These are phyloP conservation scores for Odontamblyopus rebecca DNA, from an alignment of 2,797 vertebrate genomes.

Conservation along the genomic window DNA sequence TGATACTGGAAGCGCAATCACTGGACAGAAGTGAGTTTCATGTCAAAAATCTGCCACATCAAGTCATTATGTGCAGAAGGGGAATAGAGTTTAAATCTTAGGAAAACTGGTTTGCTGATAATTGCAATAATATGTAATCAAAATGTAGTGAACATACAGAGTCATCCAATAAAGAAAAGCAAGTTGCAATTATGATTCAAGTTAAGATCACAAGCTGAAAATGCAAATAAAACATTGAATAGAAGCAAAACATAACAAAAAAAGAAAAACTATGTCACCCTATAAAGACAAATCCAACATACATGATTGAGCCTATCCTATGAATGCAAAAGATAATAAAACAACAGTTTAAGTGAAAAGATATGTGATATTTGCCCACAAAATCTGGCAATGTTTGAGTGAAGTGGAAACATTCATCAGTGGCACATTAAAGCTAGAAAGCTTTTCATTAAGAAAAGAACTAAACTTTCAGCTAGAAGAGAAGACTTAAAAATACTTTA, in stretches of 20 bases:
- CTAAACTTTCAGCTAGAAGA: neutral
- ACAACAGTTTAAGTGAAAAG: neutral
- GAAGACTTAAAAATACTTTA: neutral
- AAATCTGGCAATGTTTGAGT: slow-evolving; percentile 16
- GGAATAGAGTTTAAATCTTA: neutral
- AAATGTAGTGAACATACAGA: neutral
- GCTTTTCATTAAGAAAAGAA: neutral
- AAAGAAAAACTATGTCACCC: neutral
- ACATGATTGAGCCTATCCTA: slow-evolving; percentile 17
- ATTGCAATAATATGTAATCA: neutral
- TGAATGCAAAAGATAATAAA: too few species aligned
- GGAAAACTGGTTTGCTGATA: slow-evolving; percentile 22
- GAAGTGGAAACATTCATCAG: slow-evolving; percentile 7
- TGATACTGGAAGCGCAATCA: slow-evolving; percentile 15
- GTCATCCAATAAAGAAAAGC: neutral
- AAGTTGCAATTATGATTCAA: neutral
- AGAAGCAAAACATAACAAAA: too few species aligned
- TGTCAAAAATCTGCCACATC: slow-evolving; percentile 21
- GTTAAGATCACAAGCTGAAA: slow-evolving; percentile 11
- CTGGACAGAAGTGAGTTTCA: slow-evolving; percentile 20
- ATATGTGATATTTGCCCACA: slow-evolving; percentile 6
- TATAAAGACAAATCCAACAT: slow-evolving; percentile 33
- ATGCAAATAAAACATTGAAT: neutral
- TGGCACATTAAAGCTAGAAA: slow-evolving; percentile 34
- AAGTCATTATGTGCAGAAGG: slow-evolving; percentile 13